phyloP scores from a whole-genome alignment of 2,888 invertebrate species.

The Crepidodera aurea region DNA sequence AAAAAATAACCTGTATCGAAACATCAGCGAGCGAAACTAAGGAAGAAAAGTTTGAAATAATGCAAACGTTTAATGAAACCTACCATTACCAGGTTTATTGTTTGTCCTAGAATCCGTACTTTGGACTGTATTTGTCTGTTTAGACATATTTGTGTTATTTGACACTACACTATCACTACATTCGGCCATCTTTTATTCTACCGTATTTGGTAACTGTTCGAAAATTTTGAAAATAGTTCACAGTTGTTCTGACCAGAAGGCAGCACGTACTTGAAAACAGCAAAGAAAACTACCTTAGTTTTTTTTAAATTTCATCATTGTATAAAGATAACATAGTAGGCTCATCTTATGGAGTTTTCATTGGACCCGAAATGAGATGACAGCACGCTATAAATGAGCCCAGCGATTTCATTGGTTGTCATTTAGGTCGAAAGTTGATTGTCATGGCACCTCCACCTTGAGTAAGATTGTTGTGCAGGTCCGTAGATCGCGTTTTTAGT shows the following conservation, averaged over 20 bases:
- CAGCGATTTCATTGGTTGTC: too few species aligned
- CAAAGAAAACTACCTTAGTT: constrained; percentile 11
- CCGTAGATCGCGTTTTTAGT: too few species aligned
- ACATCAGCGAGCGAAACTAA: constrained; percentile 9
- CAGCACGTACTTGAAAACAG: constrained; percentile 31
- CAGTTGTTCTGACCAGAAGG: constrained; percentile 22
- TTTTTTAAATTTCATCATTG: too few species aligned
- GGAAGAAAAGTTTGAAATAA: constrained; percentile 33
- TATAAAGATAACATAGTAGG: too few species aligned
- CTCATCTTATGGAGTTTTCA: too few species aligned
- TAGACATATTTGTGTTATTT: constrained; percentile 56
- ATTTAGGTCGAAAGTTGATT: too few species aligned
- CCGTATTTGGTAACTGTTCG: constrained; percentile 30
- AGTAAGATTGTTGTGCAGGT: too few species aligned
- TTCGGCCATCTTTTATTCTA: constrained; percentile 58
- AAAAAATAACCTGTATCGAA: not conserved
- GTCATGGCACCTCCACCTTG: too few species aligned
- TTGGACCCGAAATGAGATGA: too few species aligned
- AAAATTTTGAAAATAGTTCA: constrained; percentile 33
- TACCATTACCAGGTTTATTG: constrained; percentile 56
- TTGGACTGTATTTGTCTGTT: constrained; percentile 50
- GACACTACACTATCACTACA: constrained; percentile 58
- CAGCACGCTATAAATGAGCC: too few species aligned
- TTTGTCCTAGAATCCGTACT: constrained; percentile 48
- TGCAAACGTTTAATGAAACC: constrained; percentile 31